Evolutionary conservation across 2,888 invertebrate species (phyloP).

Genomic region (Drosophila yooni): DNA sequence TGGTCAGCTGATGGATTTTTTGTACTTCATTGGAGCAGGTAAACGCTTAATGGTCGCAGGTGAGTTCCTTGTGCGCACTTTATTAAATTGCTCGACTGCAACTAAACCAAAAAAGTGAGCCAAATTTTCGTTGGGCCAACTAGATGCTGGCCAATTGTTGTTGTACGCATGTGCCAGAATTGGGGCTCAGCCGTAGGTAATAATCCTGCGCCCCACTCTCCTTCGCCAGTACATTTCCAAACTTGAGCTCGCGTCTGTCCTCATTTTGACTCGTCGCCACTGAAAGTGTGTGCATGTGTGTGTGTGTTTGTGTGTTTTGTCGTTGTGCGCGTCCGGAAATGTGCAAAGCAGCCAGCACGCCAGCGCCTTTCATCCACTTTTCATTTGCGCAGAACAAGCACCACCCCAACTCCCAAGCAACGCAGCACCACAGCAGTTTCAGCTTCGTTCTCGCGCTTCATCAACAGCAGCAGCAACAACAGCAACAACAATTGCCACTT

Average conservation of each 20-base stretch:
- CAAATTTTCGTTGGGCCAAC: constrained; percentile 32
- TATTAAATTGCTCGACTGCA: constrained; percentile 38
- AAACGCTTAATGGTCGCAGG: constrained; percentile 39
- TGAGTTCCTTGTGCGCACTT: constrained; percentile 46
- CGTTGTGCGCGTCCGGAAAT: constrained; percentile 62
- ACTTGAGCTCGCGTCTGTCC: constrained; percentile 59
- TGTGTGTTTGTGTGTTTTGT: constrained; percentile 7
- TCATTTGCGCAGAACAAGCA: constrained; percentile 70
- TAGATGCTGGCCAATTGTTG: constrained; percentile 17
- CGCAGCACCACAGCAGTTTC: constrained; percentile 21
- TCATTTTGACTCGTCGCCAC: constrained; percentile 67
- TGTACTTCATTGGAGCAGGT: constrained; percentile 20
- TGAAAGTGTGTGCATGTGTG: constrained; percentile 24
- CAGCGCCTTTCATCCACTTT: constrained; percentile 81
- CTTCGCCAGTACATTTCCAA: not conserved
- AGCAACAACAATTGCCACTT: constrained; percentile 45
- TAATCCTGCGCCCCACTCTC: not conserved
- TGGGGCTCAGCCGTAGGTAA: constrained; percentile 19
- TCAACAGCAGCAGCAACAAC: constrained; percentile 38
- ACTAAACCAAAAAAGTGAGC: constrained; percentile 26
- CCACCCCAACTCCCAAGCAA: constrained; percentile 29
- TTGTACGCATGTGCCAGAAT: constrained; percentile 72
- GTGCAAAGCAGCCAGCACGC: constrained; percentile 61
- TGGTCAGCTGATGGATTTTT: constrained; percentile 6
- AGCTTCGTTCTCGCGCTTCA: constrained; percentile 53